phyloP scores from a whole-genome alignment of 2,113 vertebrate genomes.

The Quiscalus mexicanus region DNA sequence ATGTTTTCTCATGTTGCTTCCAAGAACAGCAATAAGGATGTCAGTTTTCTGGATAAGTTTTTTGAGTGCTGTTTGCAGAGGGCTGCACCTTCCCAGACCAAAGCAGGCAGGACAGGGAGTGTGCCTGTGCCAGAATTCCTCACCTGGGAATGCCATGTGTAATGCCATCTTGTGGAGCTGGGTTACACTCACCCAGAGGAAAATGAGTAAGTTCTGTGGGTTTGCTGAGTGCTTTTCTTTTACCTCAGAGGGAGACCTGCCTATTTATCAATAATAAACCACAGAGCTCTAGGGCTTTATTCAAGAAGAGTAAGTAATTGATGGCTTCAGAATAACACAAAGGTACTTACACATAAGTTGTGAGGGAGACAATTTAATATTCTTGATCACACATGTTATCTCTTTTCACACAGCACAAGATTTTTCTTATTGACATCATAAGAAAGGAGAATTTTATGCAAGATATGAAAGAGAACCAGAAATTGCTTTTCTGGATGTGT shows the following conservation, averaged over 20 bases:
- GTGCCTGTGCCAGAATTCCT: background rate
- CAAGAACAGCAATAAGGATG: background rate
- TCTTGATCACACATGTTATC: background rate
- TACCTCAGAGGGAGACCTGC: background rate
- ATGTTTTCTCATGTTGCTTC: background rate
- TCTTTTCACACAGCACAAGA: background rate
- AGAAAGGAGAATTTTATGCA: background rate
- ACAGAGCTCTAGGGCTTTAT: background rate
- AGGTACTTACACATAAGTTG: background rate
- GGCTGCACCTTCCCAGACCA: background rate
- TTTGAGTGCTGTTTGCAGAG: background rate
- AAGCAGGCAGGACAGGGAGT: background rate
- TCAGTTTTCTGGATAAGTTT: background rate
- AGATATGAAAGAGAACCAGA: background rate
- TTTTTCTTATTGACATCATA: background rate
- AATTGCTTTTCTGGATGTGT: background rate
- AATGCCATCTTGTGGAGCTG: constrained; percentile 36
- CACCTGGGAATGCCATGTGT: background rate
- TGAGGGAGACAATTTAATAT: background rate
- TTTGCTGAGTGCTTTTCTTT: background rate
- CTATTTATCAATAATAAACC: background rate
- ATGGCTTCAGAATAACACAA: background rate
- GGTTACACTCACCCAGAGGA: background rate
- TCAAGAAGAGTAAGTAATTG: background rate
- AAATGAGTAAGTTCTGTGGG: background rate